phyloP scores from a whole-genome alignment of 2,888 invertebrate genomes.

The Drosophila kuntzei region DNA sequence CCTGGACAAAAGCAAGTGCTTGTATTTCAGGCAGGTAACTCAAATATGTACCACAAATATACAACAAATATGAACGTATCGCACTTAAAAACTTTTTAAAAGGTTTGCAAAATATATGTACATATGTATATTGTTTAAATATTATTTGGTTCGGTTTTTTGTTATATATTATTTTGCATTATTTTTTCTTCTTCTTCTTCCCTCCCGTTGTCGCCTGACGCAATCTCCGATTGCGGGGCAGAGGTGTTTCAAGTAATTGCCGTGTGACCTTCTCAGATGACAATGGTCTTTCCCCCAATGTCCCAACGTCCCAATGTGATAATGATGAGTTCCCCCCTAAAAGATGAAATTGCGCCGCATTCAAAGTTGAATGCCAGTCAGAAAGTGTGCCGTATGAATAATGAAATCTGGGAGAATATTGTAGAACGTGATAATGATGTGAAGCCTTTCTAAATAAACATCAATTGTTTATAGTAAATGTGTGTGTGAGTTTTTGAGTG shows the following conservation, averaged over 20 bases:
- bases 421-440: constrained; percentile 26
- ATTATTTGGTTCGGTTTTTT: constrained; percentile 51
- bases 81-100: constrained; percentile 70
- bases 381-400: constrained; percentile 53
- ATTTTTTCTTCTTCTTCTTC: constrained; percentile 28
- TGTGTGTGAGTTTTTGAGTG: constrained; percentile 11
- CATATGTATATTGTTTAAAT: constrained; percentile 73
- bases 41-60: constrained; percentile 56
- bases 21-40: constrained; percentile 33
- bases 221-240: constrained; percentile 49
- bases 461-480: constrained; percentile 67
- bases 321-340: constrained; percentile 17
- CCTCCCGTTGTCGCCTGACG: constrained; percentile 57
- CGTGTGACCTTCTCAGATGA: constrained; percentile 71
- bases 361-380: constrained; percentile 68
- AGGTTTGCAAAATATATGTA: constrained; percentile 65
- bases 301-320: constrained; percentile 25
- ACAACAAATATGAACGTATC: constrained; percentile 34
- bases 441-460: constrained; percentile 70
- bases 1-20: constrained; percentile 6
- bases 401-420: constrained; percentile 41
- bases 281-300: constrained; percentile 60
- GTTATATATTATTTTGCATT: constrained; percentile 20
- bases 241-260: constrained; percentile 63
- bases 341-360: constrained; percentile 61